Conservation (phyloP, 2,888 invertebrate species). For the Idaea dimidiata region DNA sequence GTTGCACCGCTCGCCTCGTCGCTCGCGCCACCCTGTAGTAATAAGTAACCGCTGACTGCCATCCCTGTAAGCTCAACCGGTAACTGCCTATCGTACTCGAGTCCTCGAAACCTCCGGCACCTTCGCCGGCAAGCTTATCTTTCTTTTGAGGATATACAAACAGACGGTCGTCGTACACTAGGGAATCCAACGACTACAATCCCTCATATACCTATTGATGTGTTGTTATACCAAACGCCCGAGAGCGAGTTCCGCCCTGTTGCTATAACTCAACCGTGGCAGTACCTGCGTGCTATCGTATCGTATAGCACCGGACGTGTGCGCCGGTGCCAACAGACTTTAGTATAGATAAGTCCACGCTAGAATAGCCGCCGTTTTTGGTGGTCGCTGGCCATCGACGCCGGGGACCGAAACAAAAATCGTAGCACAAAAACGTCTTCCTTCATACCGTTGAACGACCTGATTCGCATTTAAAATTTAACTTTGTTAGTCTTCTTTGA, state of each 20-base stretch:
- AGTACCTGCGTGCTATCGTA: conserved; percentile 48
- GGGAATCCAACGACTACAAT: conserved; percentile 40
- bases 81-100: conserved; percentile 64
- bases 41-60: conserved; percentile 76
- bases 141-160: conserved; percentile 43
- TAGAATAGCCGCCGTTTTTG: conserved; percentile 59
- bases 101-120: conserved; percentile 50
- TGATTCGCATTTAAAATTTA: conserved; percentile 72
- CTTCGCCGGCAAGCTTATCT: conserved; percentile 51
- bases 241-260: conserved; percentile 36
- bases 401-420: conserved; percentile 52
- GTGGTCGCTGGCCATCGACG: conserved; percentile 48
- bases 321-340: conserved; percentile 38
- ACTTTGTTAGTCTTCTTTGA: conserved; percentile 74
- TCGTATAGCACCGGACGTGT: conserved; percentile 38
- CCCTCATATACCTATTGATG: conserved; percentile 42
- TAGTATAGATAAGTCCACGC: conserved; percentile 44
- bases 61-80: conserved; percentile 59
- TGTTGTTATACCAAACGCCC: conserved; percentile 10
- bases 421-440: conserved; percentile 80
- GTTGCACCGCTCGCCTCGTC: conserved; percentile 71
- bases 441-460: conserved; percentile 77
- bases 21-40: conserved; percentile 73
- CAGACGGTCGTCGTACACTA: conserved; percentile 39
- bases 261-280: conserved; percentile 47